Base-by-base conservation (phyloP, 2,888 invertebrate species). In the Lithophane leautieri region DNA sequence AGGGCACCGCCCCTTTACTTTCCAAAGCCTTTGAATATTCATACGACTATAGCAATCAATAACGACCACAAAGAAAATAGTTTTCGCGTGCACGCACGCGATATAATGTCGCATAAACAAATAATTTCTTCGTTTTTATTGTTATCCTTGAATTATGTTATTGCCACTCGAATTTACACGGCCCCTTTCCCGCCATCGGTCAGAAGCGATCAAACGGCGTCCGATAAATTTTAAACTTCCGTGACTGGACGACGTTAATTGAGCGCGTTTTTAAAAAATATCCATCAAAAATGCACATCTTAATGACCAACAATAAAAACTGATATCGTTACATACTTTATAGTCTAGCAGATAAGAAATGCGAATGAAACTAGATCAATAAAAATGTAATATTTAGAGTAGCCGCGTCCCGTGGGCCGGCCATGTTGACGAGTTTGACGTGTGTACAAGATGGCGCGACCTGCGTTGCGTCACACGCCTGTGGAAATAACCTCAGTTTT, bases 71-170 rank as follows among this genome's bases (percentile, higher is more conserved):
- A 94, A 95, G 94, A 95, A 92, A 95, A 94, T 95, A 94, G 94
- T 95, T 96, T 96, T 96, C 94, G 95, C 96, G 96, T 96, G 96
- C 94, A 92, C 93, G 94, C 96, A 96, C 96, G 96, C 96, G 93
- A 96, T 95, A 93, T 91, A 91, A 92, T 95, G 95, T 95, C 96
- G 95, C 95, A 94, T 95, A 95, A 96, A 96, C 95, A 95, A 96
- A 95, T 95, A 96, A 95, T 95, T 95, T 95, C 93, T 93, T 92
- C 92, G 92, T 92, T 94, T 94, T 95, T 95, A 93, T 94, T 93
- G 92, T 94, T 92, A 94, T 94, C 92, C 92, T 90, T 93, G 93
- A 93, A 91, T 91, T 91, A 91, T 90, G 89, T 92, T 91, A 90
- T 92, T 91, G 91, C 91, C 90, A 91, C 91, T 92, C 89, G 91